Base-by-base conservation (phyloP, 2,888 invertebrate genomes). In the Arrhopalites spinosus region DNA sequence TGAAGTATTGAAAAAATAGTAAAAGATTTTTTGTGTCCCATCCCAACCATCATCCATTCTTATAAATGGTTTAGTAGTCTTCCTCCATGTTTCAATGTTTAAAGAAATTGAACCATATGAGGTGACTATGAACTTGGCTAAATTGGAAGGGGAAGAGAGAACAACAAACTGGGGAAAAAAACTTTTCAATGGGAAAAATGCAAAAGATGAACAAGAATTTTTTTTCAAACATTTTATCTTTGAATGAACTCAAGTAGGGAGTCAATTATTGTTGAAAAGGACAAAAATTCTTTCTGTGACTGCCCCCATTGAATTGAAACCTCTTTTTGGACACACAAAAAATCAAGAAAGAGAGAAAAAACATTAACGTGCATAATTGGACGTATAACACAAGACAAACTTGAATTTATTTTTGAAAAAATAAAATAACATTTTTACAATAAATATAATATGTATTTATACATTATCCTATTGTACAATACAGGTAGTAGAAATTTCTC, bases 211-310 rank as follows among this genome's bases (percentile, higher is more conserved):
- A 25, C 27, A 45, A 59, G 23, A 17, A 50, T 20, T n/a, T 47
- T 47, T 13, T 47, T n/a, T n/a, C n/a, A 47, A 17, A 17, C 47
- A 17, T 47, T 7, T 47, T 13, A 47, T 20, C 23, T 66, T 45
- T 78, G 66, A 77, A 77, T 79, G 75, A 76, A 79, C 75, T 78
- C 72, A 76, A 76, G 66, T 17, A n/a, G 66, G 72, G 77, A 80
- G 78, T 80, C 80, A 80, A 80, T 80, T 77, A 80, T 80, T 80
- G 73, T 69, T 71, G 59, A 71, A 71, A 71, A 71, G 70, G 13
- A 70, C 56, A 56, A 20, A 30, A 56, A 56, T 56, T 70, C 20
- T 72, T 47, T 29, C 61, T 61, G 25, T 17, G 27, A 20, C 61
- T 15, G 36, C n/a, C n/a, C n/a, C n/a, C n/a, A n/a, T n/a, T n/a